A percentile compares a stretch with the other conserved stretches of the same genome.
Evolutionary conservation across 2,797 vertebrate genomes (phyloP).

Genomic region (Phoeniculus purpureus): DNA sequence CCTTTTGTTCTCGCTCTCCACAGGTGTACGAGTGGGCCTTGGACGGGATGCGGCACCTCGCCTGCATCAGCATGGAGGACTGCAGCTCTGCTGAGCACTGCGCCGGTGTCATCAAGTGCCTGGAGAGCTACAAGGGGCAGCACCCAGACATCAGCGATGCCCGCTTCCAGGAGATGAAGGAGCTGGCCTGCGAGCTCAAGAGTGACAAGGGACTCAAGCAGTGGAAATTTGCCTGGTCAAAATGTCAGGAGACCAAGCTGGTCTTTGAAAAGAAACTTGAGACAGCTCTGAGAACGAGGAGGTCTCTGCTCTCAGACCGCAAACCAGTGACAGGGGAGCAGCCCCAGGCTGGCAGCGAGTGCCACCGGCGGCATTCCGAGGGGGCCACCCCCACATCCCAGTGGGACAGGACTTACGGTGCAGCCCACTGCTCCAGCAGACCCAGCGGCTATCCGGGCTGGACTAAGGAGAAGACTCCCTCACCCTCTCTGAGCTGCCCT

Average conservation of each 20-base stretch:
- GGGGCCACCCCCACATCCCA: background rate
- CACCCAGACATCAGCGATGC: constrained; percentile 83
- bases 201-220: constrained; percentile 87
- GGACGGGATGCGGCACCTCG: constrained; percentile 88
- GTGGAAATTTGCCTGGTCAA: constrained; percentile 89
- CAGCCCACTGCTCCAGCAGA: constrained; percentile 66
- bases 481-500: constrained; percentile 9
- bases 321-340: background rate
- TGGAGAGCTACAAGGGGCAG: constrained; percentile 84
- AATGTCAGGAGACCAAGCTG: constrained; percentile 89
- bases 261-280: constrained; percentile 90
- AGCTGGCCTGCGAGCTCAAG: constrained; percentile 83
- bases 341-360: background rate
- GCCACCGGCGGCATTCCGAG: constrained; percentile 64
- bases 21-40: constrained; percentile 88
- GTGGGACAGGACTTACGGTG: constrained; percentile 67
- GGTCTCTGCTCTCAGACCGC: background rate
- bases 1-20: background rate
- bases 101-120: constrained; percentile 76
- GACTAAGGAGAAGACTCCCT: constrained; percentile 64
- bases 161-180: constrained; percentile 90
- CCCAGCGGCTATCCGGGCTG: constrained; percentile 64
- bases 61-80: constrained; percentile 86
- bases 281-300: constrained; percentile 75
- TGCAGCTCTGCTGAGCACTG: constrained; percentile 79